Conservation (phyloP, 2,113 vertebrate genomes). For the Phrynosoma blainvillii region DNA sequence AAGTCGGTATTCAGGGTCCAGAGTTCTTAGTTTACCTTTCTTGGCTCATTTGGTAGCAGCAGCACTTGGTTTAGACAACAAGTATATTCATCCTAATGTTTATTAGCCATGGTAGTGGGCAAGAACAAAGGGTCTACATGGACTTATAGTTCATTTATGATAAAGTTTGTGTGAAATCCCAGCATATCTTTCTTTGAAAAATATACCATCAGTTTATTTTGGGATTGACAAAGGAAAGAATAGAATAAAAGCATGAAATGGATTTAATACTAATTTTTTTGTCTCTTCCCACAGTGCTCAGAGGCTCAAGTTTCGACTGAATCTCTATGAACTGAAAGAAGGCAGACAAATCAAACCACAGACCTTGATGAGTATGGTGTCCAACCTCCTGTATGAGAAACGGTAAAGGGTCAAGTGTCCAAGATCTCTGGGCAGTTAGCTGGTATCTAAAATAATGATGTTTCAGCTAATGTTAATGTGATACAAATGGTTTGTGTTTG, state of each 20-base stretch:
- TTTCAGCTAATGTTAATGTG: not conserved
- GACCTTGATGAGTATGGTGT: constrained; percentile 99
- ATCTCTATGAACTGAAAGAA: constrained; percentile 96
- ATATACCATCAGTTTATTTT: not conserved
- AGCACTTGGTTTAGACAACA: no score
- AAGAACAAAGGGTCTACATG: not conserved
- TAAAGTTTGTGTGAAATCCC: not conserved
- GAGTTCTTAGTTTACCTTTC: no score
- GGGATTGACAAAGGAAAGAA: not conserved
- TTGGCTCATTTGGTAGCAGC: no score
- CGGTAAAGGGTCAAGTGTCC: constrained; percentile 73
- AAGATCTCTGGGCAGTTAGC: rapidly evolving
- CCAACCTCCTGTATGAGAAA: constrained; percentile 94
- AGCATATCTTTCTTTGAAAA: not conserved
- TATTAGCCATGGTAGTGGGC: no score
- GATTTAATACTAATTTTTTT: not conserved
- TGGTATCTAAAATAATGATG: rapidly evolving
- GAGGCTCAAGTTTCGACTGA: constrained; percentile 94
- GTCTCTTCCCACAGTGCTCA: constrained; percentile 81
- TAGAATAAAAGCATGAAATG: not conserved
- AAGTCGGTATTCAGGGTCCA: not conserved
- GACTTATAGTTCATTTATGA: not conserved
- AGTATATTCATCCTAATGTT: not conserved
- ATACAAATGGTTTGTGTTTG: not conserved
- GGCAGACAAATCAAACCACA: constrained; percentile 97